A percentile compares a stretch with the other conserved stretches of the same genome.
phyloP scores from a whole-genome alignment of 2,888 invertebrate species.

The Callinectes sapidus region DNA sequence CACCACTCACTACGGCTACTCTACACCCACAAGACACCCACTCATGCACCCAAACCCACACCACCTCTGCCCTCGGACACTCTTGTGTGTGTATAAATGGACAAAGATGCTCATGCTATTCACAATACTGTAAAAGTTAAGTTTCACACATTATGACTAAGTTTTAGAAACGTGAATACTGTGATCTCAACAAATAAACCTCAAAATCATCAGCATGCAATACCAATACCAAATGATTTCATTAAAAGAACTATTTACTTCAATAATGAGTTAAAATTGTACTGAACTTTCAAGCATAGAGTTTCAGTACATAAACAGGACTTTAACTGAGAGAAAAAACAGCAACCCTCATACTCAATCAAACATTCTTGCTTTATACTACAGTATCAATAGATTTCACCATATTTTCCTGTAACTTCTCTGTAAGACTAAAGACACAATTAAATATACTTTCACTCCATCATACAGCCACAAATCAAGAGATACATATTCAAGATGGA shows the following conservation, averaged over 20 bases:
- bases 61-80: constrained; percentile 19
- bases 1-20: background rate
- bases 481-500: background rate
- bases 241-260: constrained; percentile 1
- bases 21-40: constrained; percentile 21
- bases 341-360: too few relatives aligned
- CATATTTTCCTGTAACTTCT: background rate
- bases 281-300: background rate
- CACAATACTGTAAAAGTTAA: constrained; percentile 28
- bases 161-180: background rate
- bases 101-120: constrained; percentile 27
- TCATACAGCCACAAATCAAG: background rate
- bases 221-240: background rate
- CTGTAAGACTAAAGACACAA: background rate
- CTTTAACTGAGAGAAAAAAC: constrained; percentile 24
- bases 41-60: constrained; percentile 28
- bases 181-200: background rate
- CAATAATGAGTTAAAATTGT: constrained; percentile 33
- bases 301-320: background rate
- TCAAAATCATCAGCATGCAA: constrained; percentile 7
- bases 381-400: background rate
- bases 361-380: background rate
- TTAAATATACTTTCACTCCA: background rate
- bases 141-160: background rate
- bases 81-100: constrained; percentile 2